Base-by-base conservation (phyloP, 2,797 vertebrate species). In the Myripristis jacobus region DNA sequence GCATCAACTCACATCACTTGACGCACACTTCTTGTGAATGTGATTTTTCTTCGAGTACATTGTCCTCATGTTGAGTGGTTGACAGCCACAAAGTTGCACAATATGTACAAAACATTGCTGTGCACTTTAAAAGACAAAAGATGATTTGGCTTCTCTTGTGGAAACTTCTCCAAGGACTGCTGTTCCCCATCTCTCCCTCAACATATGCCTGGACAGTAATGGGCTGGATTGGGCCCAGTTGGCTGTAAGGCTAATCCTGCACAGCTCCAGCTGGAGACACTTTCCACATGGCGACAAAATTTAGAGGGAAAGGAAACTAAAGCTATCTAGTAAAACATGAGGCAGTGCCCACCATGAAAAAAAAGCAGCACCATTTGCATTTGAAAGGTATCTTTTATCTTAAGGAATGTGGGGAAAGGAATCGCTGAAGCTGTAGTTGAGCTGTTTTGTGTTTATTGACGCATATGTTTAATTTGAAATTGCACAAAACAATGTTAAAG, bases 291-390 rank as follows among this genome's bases (percentile, higher is more conserved):
- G 62, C 79, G 70, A 50, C 63, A 76, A 8, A 0, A 34, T 34
- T 80, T 85, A 57, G 34, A 5, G 73, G 70, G 70, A 87, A 88
- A 51, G 21, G 84, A 90, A 89, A 90, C 31, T 75, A 54, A 82
- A 81, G 76, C 58, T 76, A 22, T 21, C 44, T 13, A 2, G 3
- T 2, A 48, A 44, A 44, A 25, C 1, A 64, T 29, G 15, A 34
- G 43, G 4, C 38, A 21, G 0, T 44, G 50, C 61, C 56, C 51
- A 2, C 11, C 50, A 50, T 58, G 31, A 58, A 80, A 62, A 62
- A 80, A 44, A 13, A 8, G 54, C 41, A 48, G 58, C 19, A 16
- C 13, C 38, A 75, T 75, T 66, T 13, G 22, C 54, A 65, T 25
- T 9, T 8, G 4, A 34, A 10, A 58, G 58, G 38, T 64, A 31